A percentile compares a stretch with the other conserved stretches of the same genome.
phyloP scores from a whole-genome alignment of 2,113 vertebrate genomes.

The Tetraodon nigroviridis region DNA sequence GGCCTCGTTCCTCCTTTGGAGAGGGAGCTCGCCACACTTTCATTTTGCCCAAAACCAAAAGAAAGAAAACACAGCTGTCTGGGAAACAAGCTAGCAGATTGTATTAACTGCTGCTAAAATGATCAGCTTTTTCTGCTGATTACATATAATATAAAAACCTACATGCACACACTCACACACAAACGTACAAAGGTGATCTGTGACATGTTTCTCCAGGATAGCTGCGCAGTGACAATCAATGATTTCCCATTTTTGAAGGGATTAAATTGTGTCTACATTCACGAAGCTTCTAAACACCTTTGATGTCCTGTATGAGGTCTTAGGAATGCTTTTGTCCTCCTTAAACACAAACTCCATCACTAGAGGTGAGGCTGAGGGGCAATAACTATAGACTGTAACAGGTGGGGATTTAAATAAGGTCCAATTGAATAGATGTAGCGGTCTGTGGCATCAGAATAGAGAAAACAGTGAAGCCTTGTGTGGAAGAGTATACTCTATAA shows the following conservation, averaged over 20 bases:
- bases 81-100: slow-evolving; percentile 19
- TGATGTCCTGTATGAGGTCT: slow-evolving; percentile 34
- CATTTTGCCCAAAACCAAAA: slow-evolving; percentile 17
- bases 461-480: slow-evolving; percentile 24
- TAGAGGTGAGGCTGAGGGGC: slow-evolving; percentile 8
- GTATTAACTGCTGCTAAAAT: slow-evolving; percentile 24
- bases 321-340: neutral
- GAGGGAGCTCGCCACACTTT: neutral
- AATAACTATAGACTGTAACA: no score
- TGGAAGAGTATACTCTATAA: slow-evolving; percentile 21
- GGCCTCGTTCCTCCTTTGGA: neutral
- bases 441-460: neutral
- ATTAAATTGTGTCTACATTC: slow-evolving; percentile 36
- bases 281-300: slow-evolving; percentile 26
- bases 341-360: slow-evolving; percentile 15
- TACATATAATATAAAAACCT: slow-evolving; percentile 19
- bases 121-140: slow-evolving; percentile 3
- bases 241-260: slow-evolving; percentile 35
- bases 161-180: slow-evolving; percentile 14
- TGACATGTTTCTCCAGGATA: slow-evolving; percentile 2
- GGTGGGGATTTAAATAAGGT: no score
- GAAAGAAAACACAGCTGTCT: neutral
- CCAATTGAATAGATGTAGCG: neutral
- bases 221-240: slow-evolving; percentile 22
- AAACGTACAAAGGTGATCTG: slow-evolving; percentile 17